phyloP scores from a whole-genome alignment of 2,888 invertebrate genomes.

The Cantharis rufa region DNA sequence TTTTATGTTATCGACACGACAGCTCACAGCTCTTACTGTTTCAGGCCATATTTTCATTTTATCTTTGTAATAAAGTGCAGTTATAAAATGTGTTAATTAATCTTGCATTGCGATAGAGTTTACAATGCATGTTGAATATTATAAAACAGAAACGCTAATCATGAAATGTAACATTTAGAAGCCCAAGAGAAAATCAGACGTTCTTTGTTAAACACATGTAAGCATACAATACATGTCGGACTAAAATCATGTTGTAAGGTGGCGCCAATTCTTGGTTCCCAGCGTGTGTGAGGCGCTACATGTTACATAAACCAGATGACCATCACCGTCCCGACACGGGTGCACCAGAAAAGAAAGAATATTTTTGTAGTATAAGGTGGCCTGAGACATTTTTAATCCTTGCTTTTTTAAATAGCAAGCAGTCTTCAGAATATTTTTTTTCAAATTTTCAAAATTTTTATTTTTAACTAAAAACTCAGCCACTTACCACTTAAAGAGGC shows the following conservation, averaged over 20 bases:
- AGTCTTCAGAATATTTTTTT: neutral
- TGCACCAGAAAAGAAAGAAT: slow-evolving; percentile 19
- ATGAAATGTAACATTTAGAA: slow-evolving; percentile 7
- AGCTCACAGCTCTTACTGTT: neutral
- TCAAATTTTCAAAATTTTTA: neutral
- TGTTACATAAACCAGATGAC: slow-evolving; percentile 40
- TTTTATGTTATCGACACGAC: neutral
- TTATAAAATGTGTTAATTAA: neutral
- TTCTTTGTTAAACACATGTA: slow-evolving; percentile 26
- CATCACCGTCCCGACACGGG: slow-evolving; percentile 26
- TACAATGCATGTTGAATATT: neutral
- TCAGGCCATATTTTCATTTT: neutral
- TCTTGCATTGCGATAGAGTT: neutral
- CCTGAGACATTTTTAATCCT: neutral
- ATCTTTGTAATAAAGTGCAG: neutral
- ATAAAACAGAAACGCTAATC: neutral
- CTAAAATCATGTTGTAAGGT: slow-evolving; percentile 33
- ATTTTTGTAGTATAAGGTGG: slow-evolving; percentile 21
- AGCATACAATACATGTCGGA: slow-evolving; percentile 21
- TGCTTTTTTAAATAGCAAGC: neutral
- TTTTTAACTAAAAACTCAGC: neutral
- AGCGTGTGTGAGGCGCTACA: slow-evolving; percentile 36
- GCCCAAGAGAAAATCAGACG: slow-evolving; percentile 24
- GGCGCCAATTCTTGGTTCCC: slow-evolving; percentile 37
- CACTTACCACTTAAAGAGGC: neutral